Evolutionary conservation across 2,888 invertebrate genomes (phyloP).

Genomic region (Rhaphigaster nebulosa): DNA sequence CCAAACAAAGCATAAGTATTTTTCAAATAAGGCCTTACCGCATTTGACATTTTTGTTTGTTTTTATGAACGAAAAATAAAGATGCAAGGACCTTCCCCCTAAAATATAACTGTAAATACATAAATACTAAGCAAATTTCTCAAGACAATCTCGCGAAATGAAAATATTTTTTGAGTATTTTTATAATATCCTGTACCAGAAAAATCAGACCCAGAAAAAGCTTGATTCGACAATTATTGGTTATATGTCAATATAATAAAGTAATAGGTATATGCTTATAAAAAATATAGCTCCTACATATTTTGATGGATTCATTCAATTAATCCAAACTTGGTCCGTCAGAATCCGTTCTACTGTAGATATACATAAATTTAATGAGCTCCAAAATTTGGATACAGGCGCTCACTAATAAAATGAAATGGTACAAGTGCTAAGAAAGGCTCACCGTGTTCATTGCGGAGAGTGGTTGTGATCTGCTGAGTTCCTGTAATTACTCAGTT

Average conservation of each 20-base stretch:
- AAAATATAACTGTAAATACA: neutral
- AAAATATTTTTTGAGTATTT: too few species aligned
- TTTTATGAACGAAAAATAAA: neutral
- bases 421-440: neutral
- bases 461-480: constrained; percentile 19
- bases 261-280: too few species aligned
- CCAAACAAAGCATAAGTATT: too few species aligned
- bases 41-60: neutral
- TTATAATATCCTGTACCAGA: too few species aligned
- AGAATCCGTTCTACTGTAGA: too few species aligned
- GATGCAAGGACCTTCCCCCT: neutral
- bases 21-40: neutral
- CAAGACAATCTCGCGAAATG: neutral
- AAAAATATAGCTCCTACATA: neutral
- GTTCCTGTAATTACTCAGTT: constrained; percentile 13
- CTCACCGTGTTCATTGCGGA: constrained; percentile 36
- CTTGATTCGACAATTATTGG: too few species aligned
- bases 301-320: neutral
- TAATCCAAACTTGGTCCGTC: too few species aligned
- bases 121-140: neutral
- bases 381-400: neutral
- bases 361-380: neutral
- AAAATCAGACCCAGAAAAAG: too few species aligned
- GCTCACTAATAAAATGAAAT: neutral
- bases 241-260: too few species aligned